Base-by-base conservation (phyloP, 1,140 invertebrate genomes). In the Temnothorax nylanderi region DNA sequence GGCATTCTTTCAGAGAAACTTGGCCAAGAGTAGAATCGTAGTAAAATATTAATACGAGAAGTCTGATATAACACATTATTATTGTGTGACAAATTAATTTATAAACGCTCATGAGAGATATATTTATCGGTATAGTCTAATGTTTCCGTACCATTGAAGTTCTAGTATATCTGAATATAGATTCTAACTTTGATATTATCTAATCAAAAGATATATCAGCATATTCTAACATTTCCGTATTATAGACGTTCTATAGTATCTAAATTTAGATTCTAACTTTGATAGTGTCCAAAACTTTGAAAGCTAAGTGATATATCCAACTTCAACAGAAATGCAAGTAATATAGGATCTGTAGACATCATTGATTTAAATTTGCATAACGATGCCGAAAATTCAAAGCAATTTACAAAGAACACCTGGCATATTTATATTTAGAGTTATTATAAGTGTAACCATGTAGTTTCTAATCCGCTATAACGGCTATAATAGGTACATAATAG, bases 1-100 rank as follows among this genome's bases (percentile, higher is more conserved):
- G 51, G 41, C 80, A 74, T 82, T 82, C 54, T 82, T 74, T 82
- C 51, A 44, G 67, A 82, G 56, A 47, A 34, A 58, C 67, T 74
- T 82, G 80, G 67, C 41, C 34, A 32, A 58, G 6, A 47, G 37
- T 51, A 51, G 32, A 67, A n/a, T 41, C 62, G 34, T 69, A 49
- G 44, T 65, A 18, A 54, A 51, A 44, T 72, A 44, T 58, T 69
- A 56, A 37, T 47, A 34, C 34, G 18, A 26, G 11, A 34, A 44
- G 37, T 13, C 18, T 69, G 26, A 82, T 58, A 32, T 69, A 72
- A 72, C 18, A 34, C 2, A 47, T 8, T 69, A n/a, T 32, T 7
- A 67, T n/a, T 8, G 37, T 47, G 18, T 41, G 11, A 44, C 4
- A 72, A 81, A 72, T 81, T 54, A 44, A 82, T 74, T 67, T 54